A percentile compares a stretch with the other conserved stretches of the same genome.
phyloP scores from a whole-genome alignment of 2,797 vertebrate species.

The Pseudopleuronectes americanus region DNA sequence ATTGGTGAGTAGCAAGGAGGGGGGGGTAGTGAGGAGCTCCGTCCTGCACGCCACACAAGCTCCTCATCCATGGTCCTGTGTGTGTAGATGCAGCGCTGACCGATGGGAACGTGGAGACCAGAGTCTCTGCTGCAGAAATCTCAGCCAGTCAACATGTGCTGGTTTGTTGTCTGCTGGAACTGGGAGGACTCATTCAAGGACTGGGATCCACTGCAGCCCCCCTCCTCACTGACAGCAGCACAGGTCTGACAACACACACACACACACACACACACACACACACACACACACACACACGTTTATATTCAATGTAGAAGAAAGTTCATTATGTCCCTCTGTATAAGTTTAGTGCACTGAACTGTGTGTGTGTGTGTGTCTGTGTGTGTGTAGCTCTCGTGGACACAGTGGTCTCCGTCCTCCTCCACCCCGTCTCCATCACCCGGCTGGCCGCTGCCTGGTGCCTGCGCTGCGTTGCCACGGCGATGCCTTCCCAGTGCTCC shows the following conservation, averaged over 20 bases:
- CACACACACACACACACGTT: slow-evolving; percentile 10
- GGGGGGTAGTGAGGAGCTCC: too few species aligned
- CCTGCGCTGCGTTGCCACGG: slow-evolving; percentile 87
- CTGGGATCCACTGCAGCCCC: slow-evolving; percentile 89
- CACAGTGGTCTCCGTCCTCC: slow-evolving; percentile 85
- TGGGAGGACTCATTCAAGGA: slow-evolving; percentile 86
- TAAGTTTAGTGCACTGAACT: too few species aligned
- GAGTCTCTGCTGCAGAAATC: slow-evolving; percentile 78
- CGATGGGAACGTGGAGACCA: slow-evolving; percentile 88
- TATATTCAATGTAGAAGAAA: neutral
- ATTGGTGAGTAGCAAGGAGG: slow-evolving; percentile 82
- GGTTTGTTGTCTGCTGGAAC: slow-evolving; percentile 90
- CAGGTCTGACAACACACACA: slow-evolving; percentile 76
- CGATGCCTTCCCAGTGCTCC: slow-evolving; percentile 86
- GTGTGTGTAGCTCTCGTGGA: slow-evolving; percentile 86
- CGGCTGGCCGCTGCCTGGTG: slow-evolving; percentile 92
- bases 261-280: slow-evolving; percentile 19
- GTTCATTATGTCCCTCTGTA: too few species aligned
- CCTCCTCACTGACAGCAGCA: slow-evolving; percentile 88
- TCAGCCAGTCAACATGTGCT: slow-evolving; percentile 86
- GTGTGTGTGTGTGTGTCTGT: neutral
- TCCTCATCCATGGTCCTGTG: neutral
- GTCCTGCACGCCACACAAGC: too few species aligned
- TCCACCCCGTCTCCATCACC: slow-evolving; percentile 86
- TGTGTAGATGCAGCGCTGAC: slow-evolving; percentile 81